Base-by-base conservation (phyloP, 2,797 vertebrate species). In the Gephyroberyx darwinii region DNA sequence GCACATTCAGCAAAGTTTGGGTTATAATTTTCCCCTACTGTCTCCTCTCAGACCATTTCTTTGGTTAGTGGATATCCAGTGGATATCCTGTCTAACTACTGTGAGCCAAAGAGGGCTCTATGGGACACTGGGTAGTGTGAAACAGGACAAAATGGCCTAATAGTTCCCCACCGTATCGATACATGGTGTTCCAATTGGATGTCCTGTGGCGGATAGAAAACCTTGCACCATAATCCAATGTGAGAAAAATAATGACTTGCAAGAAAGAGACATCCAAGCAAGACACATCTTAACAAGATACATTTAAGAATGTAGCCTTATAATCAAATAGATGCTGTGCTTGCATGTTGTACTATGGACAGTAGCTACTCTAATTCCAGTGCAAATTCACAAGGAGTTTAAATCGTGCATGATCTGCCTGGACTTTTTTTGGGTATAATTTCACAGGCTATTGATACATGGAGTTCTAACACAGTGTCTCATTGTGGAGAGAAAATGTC, bases 161-260 rank as follows among this genome's bases (percentile, higher is more conserved):
- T 82, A 63, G 45, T 82, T 75, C 31, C 52, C 19, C 35, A 73
- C 74, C 78, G 82, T 85, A 78, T 84, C 45, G 73, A 81, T 79
- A 86, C 90, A 89, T 8, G 14, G 67, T 89, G 84, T 92, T 86
- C 84, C 76, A 67, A 56, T 82, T 57, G 41, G 70, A 79, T 19
- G 0, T 13, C 74, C 62, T 77, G 78, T 73, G 55, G 55, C 75
- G 53, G 66, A 59, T 59, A 55, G 17, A 7, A 72, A 68, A 66
- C 69, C 39, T 77, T 72, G 13, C 35, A 54, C 52, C 60, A 80
- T 57, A 72, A 45, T n/a, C 54, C 16, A 58, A 22, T 65, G 50
- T 74, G 78, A 82, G 8, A 83, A 75, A 75, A 81, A 73, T 77
- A 80, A 89, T 77, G 68, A 81, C 56, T 59, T 52, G 13, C 72